A percentile compares a stretch with the other conserved stretches of the same genome.
These are phyloP conservation scores for Drosophila insularis DNA, from an alignment of 1,140 invertebrate species.

Conservation along the genomic window DNA sequence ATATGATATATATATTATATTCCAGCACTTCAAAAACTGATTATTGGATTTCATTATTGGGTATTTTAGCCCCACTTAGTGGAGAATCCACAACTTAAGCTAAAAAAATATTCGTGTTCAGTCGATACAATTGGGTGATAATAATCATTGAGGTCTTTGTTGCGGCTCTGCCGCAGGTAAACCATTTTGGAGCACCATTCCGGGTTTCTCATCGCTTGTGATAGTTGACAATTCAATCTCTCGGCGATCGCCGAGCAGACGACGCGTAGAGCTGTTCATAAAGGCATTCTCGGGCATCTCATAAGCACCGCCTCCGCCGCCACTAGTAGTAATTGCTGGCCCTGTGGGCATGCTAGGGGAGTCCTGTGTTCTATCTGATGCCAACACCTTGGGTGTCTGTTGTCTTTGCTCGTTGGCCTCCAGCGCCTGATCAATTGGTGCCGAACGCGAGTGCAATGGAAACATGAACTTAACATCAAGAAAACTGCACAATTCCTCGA, in stretches of 20 bases:
- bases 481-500: conserved; percentile 82
- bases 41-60: conserved; percentile 33
- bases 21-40: conserved; percentile 34
- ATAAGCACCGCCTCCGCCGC: conserved; percentile 29
- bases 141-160: conserved; percentile 43
- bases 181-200: conserved; percentile 54
- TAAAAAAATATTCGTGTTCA: conserved; percentile 42
- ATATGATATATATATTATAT: conserved; percentile 20
- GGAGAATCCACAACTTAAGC: conserved; percentile 23
- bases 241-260: conserved; percentile 58
- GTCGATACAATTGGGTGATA: conserved; percentile 39
- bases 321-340: background rate
- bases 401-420: conserved; percentile 78
- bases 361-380: background rate
- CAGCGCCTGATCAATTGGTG: conserved; percentile 74
- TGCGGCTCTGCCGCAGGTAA: conserved; percentile 68
- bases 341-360: background rate
- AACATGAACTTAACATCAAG: conserved; percentile 72
- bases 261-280: conserved; percentile 64
- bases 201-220: conserved; percentile 64
- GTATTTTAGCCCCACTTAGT: conserved; percentile 41
- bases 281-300: conserved; percentile 73
- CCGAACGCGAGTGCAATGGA: conserved; percentile 52
- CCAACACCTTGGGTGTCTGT: conserved; percentile 1
- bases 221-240: conserved; percentile 76